phyloP scores from a whole-genome alignment of 1,140 invertebrate genomes.

The Battus philenor region DNA sequence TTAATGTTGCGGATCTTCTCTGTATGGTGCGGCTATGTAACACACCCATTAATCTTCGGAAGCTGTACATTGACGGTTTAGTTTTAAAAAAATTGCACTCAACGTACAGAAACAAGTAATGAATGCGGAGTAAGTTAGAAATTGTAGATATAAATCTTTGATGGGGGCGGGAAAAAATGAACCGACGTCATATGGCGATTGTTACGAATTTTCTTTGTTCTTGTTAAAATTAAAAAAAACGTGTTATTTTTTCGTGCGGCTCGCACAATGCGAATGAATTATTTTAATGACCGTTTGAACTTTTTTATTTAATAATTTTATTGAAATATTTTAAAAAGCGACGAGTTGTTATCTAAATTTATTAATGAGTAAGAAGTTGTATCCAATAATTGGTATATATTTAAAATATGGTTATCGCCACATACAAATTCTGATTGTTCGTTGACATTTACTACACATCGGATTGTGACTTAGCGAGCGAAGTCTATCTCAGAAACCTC shows the following conservation, averaged over 20 bases:
- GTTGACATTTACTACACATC: too few species aligned
- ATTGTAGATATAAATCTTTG: constrained; percentile 32
- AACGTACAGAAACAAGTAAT: constrained; percentile 24
- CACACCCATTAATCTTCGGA: constrained; percentile 28
- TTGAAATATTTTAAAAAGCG: too few species aligned
- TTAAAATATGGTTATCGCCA: too few species aligned
- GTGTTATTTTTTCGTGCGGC: constrained; percentile 42
- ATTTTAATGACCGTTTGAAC: constrained; percentile 7
- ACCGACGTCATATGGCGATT: constrained; percentile 65
- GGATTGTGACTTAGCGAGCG: too few species aligned
- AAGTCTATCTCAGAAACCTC: too few species aligned
- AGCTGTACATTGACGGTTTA: constrained; percentile 33
- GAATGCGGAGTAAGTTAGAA: constrained; percentile 12
- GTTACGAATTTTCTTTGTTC: constrained; percentile 62
- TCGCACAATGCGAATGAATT: constrained; percentile 23
- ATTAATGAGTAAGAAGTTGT: too few species aligned
- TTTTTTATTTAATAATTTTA: constrained; percentile 8
- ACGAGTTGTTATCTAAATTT: too few species aligned
- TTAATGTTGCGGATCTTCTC: constrained; percentile 42
- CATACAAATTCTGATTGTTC: too few species aligned
- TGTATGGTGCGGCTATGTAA: constrained; percentile 40
- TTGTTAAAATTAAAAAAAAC: constrained; percentile 48
- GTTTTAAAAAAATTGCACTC: constrained; percentile 1
- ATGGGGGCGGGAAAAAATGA: constrained; percentile 35
- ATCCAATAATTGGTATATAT: too few species aligned